phyloP scores from a whole-genome alignment of 2,797 vertebrate species.

The Phoebastria nigripes region DNA sequence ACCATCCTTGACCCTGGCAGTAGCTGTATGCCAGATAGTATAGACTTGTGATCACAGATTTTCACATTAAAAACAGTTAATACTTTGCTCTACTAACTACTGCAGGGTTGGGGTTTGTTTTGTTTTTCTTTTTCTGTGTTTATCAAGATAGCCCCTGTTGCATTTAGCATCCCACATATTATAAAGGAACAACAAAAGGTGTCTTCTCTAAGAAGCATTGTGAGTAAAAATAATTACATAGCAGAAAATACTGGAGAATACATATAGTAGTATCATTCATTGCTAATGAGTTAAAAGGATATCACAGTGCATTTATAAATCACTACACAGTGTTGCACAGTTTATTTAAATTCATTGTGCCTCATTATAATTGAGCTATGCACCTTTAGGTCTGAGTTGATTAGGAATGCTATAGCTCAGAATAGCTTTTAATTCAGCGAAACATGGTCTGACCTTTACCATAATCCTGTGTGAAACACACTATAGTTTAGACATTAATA shows the following conservation, averaged over 20 bases:
- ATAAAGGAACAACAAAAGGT: constrained; percentile 43
- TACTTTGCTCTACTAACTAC: constrained; percentile 23
- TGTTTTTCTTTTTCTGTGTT: neutral
- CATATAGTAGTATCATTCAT: constrained; percentile 89
- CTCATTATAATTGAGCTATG: constrained; percentile 99
- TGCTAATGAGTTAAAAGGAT: constrained; percentile 99
- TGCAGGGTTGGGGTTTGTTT: neutral
- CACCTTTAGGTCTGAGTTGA: constrained; percentile 99
- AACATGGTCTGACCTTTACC: constrained; percentile 98
- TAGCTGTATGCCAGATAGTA: neutral
- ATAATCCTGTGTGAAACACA: constrained; percentile 97
- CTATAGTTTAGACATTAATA: constrained; percentile 98
- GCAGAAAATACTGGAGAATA: constrained; percentile 89
- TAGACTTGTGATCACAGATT: neutral
- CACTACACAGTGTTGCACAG: constrained; percentile 91
- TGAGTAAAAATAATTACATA: constrained; percentile 76
- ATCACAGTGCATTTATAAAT: constrained; percentile 96
- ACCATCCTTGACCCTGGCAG: neutral
- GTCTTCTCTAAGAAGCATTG: constrained; percentile 55
- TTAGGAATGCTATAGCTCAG: constrained; percentile 98
- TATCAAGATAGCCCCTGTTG: neutral
- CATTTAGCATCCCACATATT: constrained; percentile 31
- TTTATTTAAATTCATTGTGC: constrained; percentile 99
- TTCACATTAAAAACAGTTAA: neutral
- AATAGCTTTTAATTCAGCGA: constrained; percentile 99